Percentiles rank a stretch among this genome's conserved stretches.
Conservation (phyloP, 2,113 vertebrate species). For the Prochilodus magdalenae region DNA sequence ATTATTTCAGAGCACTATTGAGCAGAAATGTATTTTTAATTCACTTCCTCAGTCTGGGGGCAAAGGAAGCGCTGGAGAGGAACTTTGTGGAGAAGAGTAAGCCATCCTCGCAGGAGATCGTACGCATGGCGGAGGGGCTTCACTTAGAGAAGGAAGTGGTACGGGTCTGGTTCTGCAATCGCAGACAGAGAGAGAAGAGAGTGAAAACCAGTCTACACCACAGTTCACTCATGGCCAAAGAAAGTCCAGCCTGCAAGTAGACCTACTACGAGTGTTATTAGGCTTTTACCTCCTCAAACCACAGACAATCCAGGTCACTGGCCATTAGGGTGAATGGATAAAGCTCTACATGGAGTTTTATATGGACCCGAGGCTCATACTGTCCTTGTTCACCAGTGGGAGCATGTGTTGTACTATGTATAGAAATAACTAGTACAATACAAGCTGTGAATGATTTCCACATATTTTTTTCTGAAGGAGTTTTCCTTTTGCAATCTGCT, state of each 20-base stretch:
- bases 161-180: conserved; percentile 98
- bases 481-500: too few relatives aligned
- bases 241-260: conserved; percentile 83
- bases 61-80: conserved; percentile 94
- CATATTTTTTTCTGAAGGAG: background rate
- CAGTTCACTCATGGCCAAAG: conserved; percentile 87
- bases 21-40: conserved; percentile 21
- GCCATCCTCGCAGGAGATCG: conserved; percentile 96
- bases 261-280: conserved; percentile 9
- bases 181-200: conserved; percentile 94
- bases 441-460: background rate
- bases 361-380: background rate
- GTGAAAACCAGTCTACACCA: conserved; percentile 97
- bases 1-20: background rate
- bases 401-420: background rate
- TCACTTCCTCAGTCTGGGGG: conserved; percentile 81
- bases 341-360: background rate
- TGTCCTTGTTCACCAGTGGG: background rate
- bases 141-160: conserved; percentile 98
- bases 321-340: background rate
- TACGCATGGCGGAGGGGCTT: conserved; percentile 92
- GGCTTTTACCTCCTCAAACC: conserved; percentile 16
- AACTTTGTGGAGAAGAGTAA: conserved; percentile 96
- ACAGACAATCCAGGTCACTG: background rate
- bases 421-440: background rate